These are phyloP conservation scores for Oikopleura albicans DNA, from an alignment of 23 tunicate genomes.

Conservation along the genomic window DNA sequence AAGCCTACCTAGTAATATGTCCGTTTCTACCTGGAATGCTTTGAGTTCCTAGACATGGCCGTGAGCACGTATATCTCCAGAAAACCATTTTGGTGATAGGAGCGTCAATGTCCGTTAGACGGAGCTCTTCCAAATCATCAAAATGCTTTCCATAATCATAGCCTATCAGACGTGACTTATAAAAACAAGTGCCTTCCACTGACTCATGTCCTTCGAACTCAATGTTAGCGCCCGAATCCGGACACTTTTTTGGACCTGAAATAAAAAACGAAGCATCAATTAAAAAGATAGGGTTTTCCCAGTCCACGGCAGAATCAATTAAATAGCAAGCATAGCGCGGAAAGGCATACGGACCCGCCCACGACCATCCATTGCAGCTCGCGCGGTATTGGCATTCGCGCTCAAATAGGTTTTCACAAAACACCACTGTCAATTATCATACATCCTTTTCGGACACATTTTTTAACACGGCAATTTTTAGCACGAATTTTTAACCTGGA, in stretches of 20 bases:
- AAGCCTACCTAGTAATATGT: too few species aligned
- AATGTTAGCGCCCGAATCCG: background rate
- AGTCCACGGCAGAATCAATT: background rate
- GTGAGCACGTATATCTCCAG: slow-evolving; percentile 6
- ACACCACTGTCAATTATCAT: background rate
- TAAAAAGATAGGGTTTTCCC: background rate
- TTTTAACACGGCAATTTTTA: too few species aligned
- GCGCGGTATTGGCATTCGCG: slow-evolving; percentile 9
- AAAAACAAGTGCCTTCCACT: background rate
- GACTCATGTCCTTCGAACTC: background rate
- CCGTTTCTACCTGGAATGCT: background rate
- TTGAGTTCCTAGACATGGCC: background rate
- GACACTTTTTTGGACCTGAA: background rate
- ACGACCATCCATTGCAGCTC: background rate
- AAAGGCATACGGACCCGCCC: background rate
- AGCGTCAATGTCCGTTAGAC: background rate
- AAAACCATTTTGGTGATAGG: slow-evolving; percentile 10
- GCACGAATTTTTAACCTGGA: too few species aligned
- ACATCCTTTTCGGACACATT: too few species aligned
- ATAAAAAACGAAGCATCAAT: background rate
- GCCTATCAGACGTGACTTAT: background rate
- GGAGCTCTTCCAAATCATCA: background rate
- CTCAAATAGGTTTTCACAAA: background rate
- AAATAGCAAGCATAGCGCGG: background rate
- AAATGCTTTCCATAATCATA: background rate